Evolutionary conservation across 2,113 vertebrate species (phyloP), one percentile per base, ranked within the genome.

Genomic region (Falco punctatus): DNA sequence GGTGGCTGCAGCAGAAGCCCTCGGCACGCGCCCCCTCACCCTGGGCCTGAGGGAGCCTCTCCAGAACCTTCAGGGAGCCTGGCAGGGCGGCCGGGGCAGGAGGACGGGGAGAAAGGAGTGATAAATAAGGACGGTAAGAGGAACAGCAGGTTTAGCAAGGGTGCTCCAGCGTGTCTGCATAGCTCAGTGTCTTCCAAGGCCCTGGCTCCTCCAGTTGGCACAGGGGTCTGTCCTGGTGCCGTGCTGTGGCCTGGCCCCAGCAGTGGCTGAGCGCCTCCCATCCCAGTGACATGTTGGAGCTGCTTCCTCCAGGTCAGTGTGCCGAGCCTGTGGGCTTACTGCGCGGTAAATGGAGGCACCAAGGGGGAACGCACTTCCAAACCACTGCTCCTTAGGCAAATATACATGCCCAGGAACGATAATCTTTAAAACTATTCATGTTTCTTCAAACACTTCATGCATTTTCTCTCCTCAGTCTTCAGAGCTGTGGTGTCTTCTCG

Each of bases 201-300:
- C 1, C 22, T 71, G 32, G 4, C 32, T 82, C 35, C 74, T 44
- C 48, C 46, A n/a, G 3, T 9, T 15, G 13, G 28, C 6, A 5
- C 35, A n/a, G 33, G 23, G 21, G 16, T 5, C 66, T 79, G 7
- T 74, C 46, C 22, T 33, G 16, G 57, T 6, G 10, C 32, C 0
- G 0, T 28, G 77, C 13, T 46, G 49, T 13, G n/a, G n/a, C 35
- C 44, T 13, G 9, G 1, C 6, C 26, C 11, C 23, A 22, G 42
- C 1, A 0, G 30, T 46, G 55, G 27, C 11, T 51, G 16, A 48
- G 40, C 74, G 40, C 55, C 22, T 62, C 19, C 48, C 5, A 0
- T 38, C 33, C 46, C 0, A 2, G 12, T 32, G 66, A 13, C 0
- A 0, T 1, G 1, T n/a, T 52, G 84, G 81, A 82, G 35, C 17